Evolutionary conservation across 1,140 invertebrate species (phyloP).

Genomic region (Polypedilum pembai): DNA sequence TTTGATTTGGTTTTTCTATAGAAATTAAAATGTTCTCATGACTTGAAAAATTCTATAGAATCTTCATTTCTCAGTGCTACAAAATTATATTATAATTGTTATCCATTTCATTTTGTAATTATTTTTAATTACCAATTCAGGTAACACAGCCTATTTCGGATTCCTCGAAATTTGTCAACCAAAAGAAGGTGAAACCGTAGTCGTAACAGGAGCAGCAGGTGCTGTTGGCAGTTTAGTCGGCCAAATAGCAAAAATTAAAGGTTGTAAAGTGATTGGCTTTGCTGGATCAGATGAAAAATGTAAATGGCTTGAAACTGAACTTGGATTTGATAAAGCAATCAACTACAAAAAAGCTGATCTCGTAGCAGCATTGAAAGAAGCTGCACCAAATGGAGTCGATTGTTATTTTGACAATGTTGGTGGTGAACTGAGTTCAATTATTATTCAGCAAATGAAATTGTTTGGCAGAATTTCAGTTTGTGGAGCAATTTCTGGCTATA

Average conservation of each 20-base stretch:
- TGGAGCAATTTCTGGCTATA: slow-evolving; percentile 56
- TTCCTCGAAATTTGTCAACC: slow-evolving; percentile 60
- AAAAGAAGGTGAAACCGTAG: slow-evolving; percentile 57
- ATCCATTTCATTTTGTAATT: too few species aligned
- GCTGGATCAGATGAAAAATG: slow-evolving; percentile 63
- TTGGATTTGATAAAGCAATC: slow-evolving; percentile 59
- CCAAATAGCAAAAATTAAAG: slow-evolving; percentile 63
- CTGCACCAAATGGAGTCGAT: slow-evolving; percentile 59
- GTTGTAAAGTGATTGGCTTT: slow-evolving; percentile 61
- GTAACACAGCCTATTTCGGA: slow-evolving; percentile 68
- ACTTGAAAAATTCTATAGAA: too few species aligned
- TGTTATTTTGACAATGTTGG: slow-evolving; percentile 72
- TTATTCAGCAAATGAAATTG: slow-evolving; percentile 55
- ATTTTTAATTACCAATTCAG: too few species aligned
- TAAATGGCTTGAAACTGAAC: slow-evolving; percentile 54
- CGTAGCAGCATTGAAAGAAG: slow-evolving; percentile 48
- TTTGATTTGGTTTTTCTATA: too few species aligned
- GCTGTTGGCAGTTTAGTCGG: slow-evolving; percentile 64
- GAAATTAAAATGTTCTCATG: too few species aligned
- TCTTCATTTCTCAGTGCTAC: too few species aligned
- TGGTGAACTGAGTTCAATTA: slow-evolving; percentile 53
- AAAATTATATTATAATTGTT: too few species aligned
- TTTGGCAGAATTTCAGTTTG: slow-evolving; percentile 56
- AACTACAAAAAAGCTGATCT: slow-evolving; percentile 63
- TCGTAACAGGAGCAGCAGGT: slow-evolving; percentile 56